Base-by-base conservation (phyloP, 1,140 invertebrate genomes). In the Myzus persicae region DNA sequence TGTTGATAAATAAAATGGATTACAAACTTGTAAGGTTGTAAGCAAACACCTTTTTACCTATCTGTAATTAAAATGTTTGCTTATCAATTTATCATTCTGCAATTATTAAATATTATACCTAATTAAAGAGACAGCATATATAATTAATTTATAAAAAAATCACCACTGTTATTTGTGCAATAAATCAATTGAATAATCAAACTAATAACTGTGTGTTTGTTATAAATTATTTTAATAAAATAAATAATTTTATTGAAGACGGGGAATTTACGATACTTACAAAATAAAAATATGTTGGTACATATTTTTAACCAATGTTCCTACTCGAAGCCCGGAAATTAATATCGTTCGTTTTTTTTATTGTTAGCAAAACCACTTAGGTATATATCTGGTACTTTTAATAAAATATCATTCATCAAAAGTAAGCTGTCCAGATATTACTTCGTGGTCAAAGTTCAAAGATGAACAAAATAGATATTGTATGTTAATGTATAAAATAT, bases 381-480 rank as follows among this genome's bases (percentile, higher is more conserved):
- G n/a, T n/a, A 76, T n/a, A 76, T n/a, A 3, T 76, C n/a, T 76
- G 18, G 36, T 31, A 14, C 11, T 5, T 76, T 76, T 76, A 76
- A 76, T 76, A 76, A 76, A 76, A 76, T n/a, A 76, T 76, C 59
- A n/a, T 76, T 76, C 59, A 76, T 76, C 59, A 76, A 76, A 76
- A n/a, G 31, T n/a, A 76, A n/a, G 20, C 59, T n/a, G 59, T n/a
- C 59, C 36, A n/a, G n/a, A n/a, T 76, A 18, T 76, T 18, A 76
- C 4, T 1, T n/a, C n/a, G n/a, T 76, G 59, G 31, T 76, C 31
- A 76, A 76, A 76, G 31, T n/a, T 76, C 14, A 76, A 76, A 18
- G 59, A 76, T 76, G 4, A 76, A n/a, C 31, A n/a, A n/a, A 76
- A n/a, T 76, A 76, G 31, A 76, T 76, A 76, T n/a, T 36, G 7